Base-by-base conservation (phyloP, 2,113 vertebrate species). In the Climacteris rufus region DNA sequence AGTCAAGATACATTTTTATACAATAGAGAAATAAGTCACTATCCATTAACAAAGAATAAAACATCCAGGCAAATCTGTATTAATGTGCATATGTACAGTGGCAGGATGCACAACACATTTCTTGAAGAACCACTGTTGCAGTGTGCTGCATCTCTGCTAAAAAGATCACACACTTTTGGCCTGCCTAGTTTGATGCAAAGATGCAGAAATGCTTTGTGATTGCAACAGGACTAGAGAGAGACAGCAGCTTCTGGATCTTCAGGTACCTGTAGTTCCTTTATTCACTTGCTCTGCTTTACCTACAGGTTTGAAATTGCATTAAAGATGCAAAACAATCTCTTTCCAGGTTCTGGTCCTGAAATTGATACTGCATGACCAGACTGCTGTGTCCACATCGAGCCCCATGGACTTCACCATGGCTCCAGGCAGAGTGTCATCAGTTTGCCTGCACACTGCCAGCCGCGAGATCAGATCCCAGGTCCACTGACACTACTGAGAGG, bases 1-100 rank as follows among this genome's bases (percentile, higher is more conserved):
- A 97, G 94, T 91, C 89, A 83, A 94, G 85, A 92, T 49, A 69
- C 66, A 86, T 95, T 92, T 95, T 91, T 94, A 93, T 57, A 91
- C 81, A 92, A 70, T 71, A 86, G 56, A 81, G 53, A 77, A 70
- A 78, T 56, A 84, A 87, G 79, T 85, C 93, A 94, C 83, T 91
- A 50, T 74, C 83, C 49, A 95, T 83, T 83, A 95, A 87, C 14
- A 61, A 71, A 79, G 89, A 93, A 93, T 85, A 54, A 95, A 81
- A 75, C 56, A 90, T 30, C 16, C 63, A 75, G 64, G 68, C 49
- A 87, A 90, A 89, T 94, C 70, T 79, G 47, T 27, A 93, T n/a
- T 69, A 71, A 22, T 52, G 49, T 63, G 28, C 60, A 49, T 56
- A 94, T 60, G 42, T 61, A 83, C 61, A 64, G 84, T 83, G 78